Percentiles rank a stretch among this genome's conserved stretches.
These are phyloP conservation scores for Helicoverpa zea DNA, from an alignment of 1,140 invertebrate genomes.

Conservation along the genomic window DNA sequence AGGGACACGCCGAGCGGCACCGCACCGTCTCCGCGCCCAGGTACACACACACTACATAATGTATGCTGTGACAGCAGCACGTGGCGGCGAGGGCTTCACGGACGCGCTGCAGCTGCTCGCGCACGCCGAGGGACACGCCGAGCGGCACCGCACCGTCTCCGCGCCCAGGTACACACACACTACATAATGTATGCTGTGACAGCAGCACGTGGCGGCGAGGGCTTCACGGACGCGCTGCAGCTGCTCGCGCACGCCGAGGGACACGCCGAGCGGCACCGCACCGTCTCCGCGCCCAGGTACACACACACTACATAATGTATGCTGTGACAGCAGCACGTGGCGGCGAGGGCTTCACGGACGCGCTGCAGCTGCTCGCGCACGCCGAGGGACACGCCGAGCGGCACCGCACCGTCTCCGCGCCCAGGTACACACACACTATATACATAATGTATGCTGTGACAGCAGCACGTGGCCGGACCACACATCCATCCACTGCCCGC, in stretches of 20 bases:
- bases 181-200: no score
- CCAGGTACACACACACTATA: no score
- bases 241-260: slow-evolving; percentile 92
- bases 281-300: no score
- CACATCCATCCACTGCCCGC: background rate
- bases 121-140: slow-evolving; percentile 91
- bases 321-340: slow-evolving; percentile 85
- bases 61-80: slow-evolving; percentile 72
- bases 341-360: slow-evolving; percentile 91
- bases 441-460: no score
- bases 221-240: slow-evolving; percentile 91
- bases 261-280: slow-evolving; percentile 87
- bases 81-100: slow-evolving; percentile 91
- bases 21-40: slow-evolving; percentile 82
- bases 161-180: no score
- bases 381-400: slow-evolving; percentile 90
- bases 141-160: slow-evolving; percentile 70
- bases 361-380: slow-evolving; percentile 91
- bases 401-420: slow-evolving; percentile 56
- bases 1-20: slow-evolving; percentile 89
- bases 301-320: no score
- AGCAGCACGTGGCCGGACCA: slow-evolving; percentile 81
- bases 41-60: slow-evolving; percentile 57
- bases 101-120: slow-evolving; percentile 91
- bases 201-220: slow-evolving; percentile 90